Evolutionary conservation across 2,888 invertebrate species (phyloP).

Genomic region (Frankliniella fusca): DNA sequence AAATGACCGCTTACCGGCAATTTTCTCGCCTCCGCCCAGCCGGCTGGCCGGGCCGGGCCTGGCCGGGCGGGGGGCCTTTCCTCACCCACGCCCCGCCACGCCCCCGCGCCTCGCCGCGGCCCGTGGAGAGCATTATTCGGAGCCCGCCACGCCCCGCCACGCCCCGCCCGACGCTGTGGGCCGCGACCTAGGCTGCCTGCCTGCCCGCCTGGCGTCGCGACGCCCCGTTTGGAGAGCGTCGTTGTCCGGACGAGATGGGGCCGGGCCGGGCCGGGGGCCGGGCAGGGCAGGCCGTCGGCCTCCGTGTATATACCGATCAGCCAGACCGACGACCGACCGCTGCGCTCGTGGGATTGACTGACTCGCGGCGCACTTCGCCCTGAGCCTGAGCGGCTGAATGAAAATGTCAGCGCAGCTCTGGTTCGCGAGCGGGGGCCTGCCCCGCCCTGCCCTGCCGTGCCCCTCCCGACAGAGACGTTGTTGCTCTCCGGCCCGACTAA

Average conservation of each 20-base stretch:
- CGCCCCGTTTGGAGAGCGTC: too few species aligned
- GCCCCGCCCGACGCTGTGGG: background rate
- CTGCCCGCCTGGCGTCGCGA: too few species aligned
- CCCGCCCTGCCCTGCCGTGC: background rate
- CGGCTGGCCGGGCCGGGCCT: too few species aligned
- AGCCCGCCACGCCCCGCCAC: background rate
- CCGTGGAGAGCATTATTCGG: background rate
- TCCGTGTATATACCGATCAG: too few species aligned
- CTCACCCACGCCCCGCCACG: background rate
- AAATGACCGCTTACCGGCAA: conserved; percentile 26
- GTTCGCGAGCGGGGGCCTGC: background rate
- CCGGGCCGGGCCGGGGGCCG: background rate
- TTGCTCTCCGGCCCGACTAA: background rate
- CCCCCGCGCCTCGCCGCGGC: background rate
- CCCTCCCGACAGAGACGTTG: background rate
- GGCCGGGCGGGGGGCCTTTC: background rate
- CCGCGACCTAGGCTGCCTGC: too few species aligned
- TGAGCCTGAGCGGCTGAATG: background rate
- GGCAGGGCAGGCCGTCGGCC: too few species aligned
- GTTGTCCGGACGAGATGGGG: background rate
- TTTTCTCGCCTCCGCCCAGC: conserved; percentile 6
- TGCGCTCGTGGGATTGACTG: background rate
- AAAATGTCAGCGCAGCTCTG: background rate
- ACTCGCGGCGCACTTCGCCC: too few species aligned
- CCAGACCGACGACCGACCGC: too few species aligned